These are phyloP conservation scores for Grallaria varia DNA, from an alignment of 2,113 vertebrate genomes.

Conservation along the genomic window DNA sequence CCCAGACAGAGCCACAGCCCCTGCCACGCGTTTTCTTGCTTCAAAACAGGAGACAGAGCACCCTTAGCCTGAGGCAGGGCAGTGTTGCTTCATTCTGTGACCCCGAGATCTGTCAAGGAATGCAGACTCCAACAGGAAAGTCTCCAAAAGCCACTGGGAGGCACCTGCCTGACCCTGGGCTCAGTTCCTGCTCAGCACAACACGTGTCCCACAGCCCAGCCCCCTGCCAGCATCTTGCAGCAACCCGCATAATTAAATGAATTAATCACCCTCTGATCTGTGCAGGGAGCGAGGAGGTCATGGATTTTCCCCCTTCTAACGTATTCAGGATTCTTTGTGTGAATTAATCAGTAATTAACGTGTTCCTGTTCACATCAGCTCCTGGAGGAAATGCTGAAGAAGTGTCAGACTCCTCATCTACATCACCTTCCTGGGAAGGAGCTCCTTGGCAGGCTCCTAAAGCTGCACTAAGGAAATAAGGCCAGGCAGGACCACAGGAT, in stretches of 20 bases:
- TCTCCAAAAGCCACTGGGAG: neutral
- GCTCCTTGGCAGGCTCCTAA: neutral
- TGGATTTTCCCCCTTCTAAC: neutral
- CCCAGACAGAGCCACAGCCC: neutral
- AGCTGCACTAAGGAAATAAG: neutral
- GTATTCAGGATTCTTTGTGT: neutral
- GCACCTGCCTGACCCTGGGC: neutral
- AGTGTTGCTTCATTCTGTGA: neutral
- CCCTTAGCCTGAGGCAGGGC: neutral
- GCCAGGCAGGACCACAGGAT: neutral
- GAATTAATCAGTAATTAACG: neutral
- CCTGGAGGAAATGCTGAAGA: neutral
- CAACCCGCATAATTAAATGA: neutral
- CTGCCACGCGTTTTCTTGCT: neutral
- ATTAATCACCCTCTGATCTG: neutral
- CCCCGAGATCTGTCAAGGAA: neutral
- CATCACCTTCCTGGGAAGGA: neutral
- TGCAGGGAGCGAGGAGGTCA: neutral
- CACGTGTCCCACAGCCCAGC: neutral
- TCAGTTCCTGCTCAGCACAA: neutral
- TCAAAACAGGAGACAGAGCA: neutral
- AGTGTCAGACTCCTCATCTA: neutral
- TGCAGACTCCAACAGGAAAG: neutral
- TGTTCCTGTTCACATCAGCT: neutral
- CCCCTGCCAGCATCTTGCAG: neutral